A percentile compares a stretch with the other conserved stretches of the same genome.
Evolutionary conservation across 2,113 vertebrate species (phyloP).

Genomic region (Heptranchias perlo): DNA sequence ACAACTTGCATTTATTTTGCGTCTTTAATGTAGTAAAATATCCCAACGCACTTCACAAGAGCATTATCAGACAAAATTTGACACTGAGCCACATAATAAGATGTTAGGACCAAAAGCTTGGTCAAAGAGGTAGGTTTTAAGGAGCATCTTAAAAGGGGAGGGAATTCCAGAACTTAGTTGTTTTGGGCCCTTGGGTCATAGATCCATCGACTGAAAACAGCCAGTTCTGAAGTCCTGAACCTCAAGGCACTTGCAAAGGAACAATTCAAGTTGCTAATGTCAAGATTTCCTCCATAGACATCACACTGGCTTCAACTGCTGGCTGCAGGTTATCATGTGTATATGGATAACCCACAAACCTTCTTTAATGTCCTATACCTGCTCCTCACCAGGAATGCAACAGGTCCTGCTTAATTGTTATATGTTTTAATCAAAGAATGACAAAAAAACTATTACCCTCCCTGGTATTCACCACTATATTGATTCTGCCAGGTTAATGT

Average conservation of each 20-base stretch:
- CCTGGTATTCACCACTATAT: background rate
- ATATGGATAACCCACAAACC: background rate
- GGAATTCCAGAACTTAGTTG: background rate
- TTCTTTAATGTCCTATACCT: background rate
- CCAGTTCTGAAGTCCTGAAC: background rate
- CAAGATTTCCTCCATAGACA: background rate
- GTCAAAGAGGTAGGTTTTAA: background rate
- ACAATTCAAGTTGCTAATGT: background rate
- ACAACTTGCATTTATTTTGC: background rate
- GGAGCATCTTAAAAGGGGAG: background rate
- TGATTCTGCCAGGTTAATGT: background rate
- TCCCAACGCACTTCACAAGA: too few relatives aligned
- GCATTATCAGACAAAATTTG: too few relatives aligned
- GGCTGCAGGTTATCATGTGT: background rate
- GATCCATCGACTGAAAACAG: background rate
- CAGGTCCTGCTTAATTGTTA: background rate
- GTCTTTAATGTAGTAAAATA: too few relatives aligned
- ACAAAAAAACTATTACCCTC: background rate
- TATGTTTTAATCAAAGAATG: background rate
- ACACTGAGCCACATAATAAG: background rate
- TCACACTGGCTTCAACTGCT: background rate
- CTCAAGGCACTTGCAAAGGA: background rate
- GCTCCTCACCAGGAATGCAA: background rate
- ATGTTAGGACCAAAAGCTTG: background rate
- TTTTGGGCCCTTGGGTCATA: too few relatives aligned